phyloP scores from a whole-genome alignment of 2,888 invertebrate genomes.

The Gerris lacustris region DNA sequence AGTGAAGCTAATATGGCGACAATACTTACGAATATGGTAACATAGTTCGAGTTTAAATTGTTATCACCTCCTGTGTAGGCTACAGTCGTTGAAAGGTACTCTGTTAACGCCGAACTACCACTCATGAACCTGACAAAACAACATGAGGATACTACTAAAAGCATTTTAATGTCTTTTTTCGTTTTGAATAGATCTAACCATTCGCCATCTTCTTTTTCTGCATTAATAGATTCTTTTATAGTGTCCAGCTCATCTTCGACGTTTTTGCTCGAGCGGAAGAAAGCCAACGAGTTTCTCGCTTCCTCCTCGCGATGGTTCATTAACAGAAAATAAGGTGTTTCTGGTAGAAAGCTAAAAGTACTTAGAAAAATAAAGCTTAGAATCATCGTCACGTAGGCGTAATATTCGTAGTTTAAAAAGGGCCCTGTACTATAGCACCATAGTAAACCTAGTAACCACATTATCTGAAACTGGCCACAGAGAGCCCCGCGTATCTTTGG shows the following conservation, averaged over 20 bases:
- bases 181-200: conserved; percentile 21
- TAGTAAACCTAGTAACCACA: conserved; percentile 25
- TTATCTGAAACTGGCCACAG: conserved; percentile 25
- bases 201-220: background rate
- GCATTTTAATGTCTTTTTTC: conserved; percentile 22
- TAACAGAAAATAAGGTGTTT: conserved; percentile 48
- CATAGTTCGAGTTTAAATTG: conserved; percentile 13
- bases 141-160: conserved; percentile 24
- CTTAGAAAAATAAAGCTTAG: conserved; percentile 32
- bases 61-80: conserved; percentile 15
- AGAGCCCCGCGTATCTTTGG: conserved; percentile 26
- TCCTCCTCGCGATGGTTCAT: conserved; percentile 40
- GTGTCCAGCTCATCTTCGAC: conserved; percentile 19
- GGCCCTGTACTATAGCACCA: conserved; percentile 24
- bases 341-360: conserved; percentile 46
- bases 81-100: conserved; percentile 25
- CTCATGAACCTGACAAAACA: conserved; percentile 25
- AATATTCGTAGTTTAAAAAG: conserved; percentile 35
- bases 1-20: conserved; percentile 22
- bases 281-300: conserved; percentile 17
- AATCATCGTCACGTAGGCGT: conserved; percentile 13
- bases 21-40: conserved; percentile 24
- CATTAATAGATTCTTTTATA: conserved; percentile 20
- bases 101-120: conserved; percentile 21
- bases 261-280: conserved; percentile 16